These are phyloP conservation scores for Cremastobaeus sp. DNA, from an alignment of 2,888 invertebrate genomes.

Conservation along the genomic window DNA sequence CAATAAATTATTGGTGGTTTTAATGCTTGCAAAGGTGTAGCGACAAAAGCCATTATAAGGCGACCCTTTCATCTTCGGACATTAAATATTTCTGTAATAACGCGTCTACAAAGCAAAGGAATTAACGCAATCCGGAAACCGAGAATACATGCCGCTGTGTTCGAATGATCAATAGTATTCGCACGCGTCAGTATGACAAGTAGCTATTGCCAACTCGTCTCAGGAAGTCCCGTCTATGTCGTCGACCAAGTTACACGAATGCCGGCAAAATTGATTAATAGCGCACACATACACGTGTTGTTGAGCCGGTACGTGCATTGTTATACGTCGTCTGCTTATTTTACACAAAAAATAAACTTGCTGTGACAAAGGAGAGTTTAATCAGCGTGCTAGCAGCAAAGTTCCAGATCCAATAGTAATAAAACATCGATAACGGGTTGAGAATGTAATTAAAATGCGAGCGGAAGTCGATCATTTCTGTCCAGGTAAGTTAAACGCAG, in stretches of 20 bases:
- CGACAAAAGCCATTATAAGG: constrained; percentile 37
- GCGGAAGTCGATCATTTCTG: no score
- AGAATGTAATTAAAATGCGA: no score
- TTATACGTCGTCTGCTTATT: constrained; percentile 20
- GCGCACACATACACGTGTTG: constrained; percentile 24
- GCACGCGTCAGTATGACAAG: constrained; percentile 62
- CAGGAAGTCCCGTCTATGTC: constrained; percentile 57
- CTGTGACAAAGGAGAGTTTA: constrained; percentile 25
- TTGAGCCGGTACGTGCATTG: constrained; percentile 9
- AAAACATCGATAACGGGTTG: no score
- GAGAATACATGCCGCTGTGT: constrained; percentile 52
- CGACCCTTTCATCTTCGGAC: constrained; percentile 41
- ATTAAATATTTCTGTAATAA: constrained; percentile 49
- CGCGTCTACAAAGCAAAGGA: constrained; percentile 48
- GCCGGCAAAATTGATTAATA: constrained; percentile 58
- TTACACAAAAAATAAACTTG: constrained; percentile 21
- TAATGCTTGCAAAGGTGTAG: constrained; percentile 16
- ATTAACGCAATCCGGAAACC: constrained; percentile 59
- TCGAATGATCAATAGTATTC: constrained; percentile 61
- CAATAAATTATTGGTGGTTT: constrained; percentile 15
- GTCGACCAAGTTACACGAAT: constrained; percentile 54
- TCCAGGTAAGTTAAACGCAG: no score
- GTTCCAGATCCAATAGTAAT: constrained; percentile 24
- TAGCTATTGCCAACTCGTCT: constrained; percentile 58
- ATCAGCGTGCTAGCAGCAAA: constrained; percentile 32